Percentiles rank a stretch among this genome's conserved stretches.
Evolutionary conservation across 2,113 vertebrate genomes (phyloP).

Genomic region (Polyodon spathula): DNA sequence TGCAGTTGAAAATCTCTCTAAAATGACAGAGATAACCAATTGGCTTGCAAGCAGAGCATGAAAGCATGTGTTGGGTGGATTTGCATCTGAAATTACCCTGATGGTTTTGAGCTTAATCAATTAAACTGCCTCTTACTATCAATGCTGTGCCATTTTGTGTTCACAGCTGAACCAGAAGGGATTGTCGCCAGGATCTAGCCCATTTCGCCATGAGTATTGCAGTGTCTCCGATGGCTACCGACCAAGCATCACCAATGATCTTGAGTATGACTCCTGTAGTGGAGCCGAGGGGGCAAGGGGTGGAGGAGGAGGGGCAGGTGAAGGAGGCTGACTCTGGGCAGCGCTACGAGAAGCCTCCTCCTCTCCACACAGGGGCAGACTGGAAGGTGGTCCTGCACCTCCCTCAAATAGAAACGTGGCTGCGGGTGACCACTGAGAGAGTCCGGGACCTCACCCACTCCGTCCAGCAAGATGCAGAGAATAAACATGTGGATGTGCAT

Average conservation of each 20-base stretch:
- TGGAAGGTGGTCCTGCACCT: conserved; percentile 96
- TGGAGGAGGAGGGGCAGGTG: conserved; percentile 40
- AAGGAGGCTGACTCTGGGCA: conserved; percentile 51
- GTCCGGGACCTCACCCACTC: conserved; percentile 87
- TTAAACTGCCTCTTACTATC: conserved; percentile 13
- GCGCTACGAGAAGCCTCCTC: conserved; percentile 78
- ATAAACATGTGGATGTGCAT: conserved; percentile 87
- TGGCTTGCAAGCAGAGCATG: conserved; percentile 15
- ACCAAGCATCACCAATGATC: conserved; percentile 72
- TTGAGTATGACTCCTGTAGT: conserved; percentile 74
- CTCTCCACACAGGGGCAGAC: conserved; percentile 83
- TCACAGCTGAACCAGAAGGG: conserved; percentile 53
- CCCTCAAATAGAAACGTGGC: conserved; percentile 94
- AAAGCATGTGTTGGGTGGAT: conserved; percentile 15
- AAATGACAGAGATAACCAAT: not conserved
- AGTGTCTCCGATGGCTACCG: conserved; percentile 64
- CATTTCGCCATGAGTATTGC: conserved; percentile 70
- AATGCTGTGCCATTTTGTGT: conserved; percentile 16
- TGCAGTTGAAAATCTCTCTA: too few relatives aligned
- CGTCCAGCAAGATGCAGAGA: conserved; percentile 75
- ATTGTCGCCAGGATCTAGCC: conserved; percentile 37
- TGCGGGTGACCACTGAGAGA: conserved; percentile 72
- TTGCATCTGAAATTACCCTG: conserved; percentile 20
- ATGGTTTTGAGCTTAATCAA: conserved; percentile 16
- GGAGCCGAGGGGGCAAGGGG: too few relatives aligned